Conservation (phyloP, 1,140 invertebrate genomes). For the Drosophila suzukii region DNA sequence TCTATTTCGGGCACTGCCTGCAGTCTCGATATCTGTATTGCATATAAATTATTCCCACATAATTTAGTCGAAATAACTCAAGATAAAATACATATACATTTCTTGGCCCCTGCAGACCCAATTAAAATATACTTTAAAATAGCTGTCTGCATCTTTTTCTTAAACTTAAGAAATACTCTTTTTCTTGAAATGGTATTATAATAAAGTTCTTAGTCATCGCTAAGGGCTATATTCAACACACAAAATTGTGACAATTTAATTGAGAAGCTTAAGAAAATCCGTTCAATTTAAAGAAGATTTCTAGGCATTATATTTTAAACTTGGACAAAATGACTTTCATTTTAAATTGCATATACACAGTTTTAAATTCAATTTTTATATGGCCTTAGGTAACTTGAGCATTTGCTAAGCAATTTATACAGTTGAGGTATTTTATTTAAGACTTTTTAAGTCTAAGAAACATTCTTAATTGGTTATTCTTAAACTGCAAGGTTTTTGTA, state of each 20-base stretch:
- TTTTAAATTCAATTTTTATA: too few relatives aligned
- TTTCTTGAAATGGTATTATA: neutral
- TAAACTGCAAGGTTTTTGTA: neutral
- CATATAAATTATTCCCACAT: conserved; percentile 39
- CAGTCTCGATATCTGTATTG: conserved; percentile 13
- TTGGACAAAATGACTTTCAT: too few relatives aligned
- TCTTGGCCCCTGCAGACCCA: conserved; percentile 5
- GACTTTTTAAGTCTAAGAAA: neutral
- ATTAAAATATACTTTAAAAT: conserved; percentile 12
- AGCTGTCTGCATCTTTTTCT: neutral
- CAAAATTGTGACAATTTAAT: neutral
- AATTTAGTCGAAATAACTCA: conserved; percentile 16
- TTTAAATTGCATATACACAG: too few relatives aligned
- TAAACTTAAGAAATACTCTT: neutral
- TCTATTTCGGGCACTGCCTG: conserved; percentile 31
- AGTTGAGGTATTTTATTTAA: neutral
- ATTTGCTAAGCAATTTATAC: too few relatives aligned
- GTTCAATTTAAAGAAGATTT: neutral
- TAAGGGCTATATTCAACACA: neutral
- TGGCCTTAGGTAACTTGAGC: too few relatives aligned
- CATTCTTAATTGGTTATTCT: too few relatives aligned
- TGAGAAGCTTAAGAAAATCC: neutral
- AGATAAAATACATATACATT: conserved; percentile 10
- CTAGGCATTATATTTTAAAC: too few relatives aligned
- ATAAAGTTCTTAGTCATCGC: neutral